Percentiles rank a stretch among this genome's conserved stretches.
phyloP scores from a whole-genome alignment of 2,888 invertebrate genomes.

The Hydrotaea cyrtoneurina region DNA sequence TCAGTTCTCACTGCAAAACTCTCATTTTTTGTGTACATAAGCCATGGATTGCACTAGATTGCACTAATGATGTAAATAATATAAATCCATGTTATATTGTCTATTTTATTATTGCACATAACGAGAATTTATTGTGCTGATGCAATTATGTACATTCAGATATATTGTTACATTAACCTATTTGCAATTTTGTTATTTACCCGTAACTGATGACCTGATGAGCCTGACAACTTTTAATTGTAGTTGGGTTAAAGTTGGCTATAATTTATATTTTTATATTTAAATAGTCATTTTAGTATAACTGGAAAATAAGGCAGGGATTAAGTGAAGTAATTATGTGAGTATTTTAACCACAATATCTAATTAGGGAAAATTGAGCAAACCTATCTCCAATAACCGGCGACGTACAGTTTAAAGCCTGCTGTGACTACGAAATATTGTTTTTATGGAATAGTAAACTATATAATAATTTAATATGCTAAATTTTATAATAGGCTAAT shows the following conservation, averaged over 20 bases:
- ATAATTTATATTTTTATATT: not conserved
- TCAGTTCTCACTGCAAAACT: not conserved
- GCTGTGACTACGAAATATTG: too few species aligned
- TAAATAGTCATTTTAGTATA: too few species aligned
- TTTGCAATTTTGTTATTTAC: not conserved
- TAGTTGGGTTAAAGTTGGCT: not conserved
- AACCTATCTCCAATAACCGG: too few species aligned
- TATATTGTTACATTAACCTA: constrained; percentile 24
- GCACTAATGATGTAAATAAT: constrained; percentile 13
- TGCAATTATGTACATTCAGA: not conserved
- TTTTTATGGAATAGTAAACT: too few species aligned
- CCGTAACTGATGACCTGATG: too few species aligned
- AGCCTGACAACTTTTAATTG: not conserved
- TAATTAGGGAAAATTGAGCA: too few species aligned
- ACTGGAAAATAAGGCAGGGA: too few species aligned
- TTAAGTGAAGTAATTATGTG: too few species aligned
- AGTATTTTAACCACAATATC: too few species aligned
- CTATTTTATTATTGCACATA: not conserved
- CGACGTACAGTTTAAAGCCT: too few species aligned
- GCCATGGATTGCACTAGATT: not conserved
- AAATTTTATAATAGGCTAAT: too few species aligned
- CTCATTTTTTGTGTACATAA: not conserved
- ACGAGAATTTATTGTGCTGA: not conserved
- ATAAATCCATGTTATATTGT: constrained; percentile 21
- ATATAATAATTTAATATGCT: too few species aligned